Percentiles rank a stretch among this genome's conserved stretches.
Evolutionary conservation across 2,113 vertebrate genomes (phyloP).

Genomic region (Coptodon bakossiorum): DNA sequence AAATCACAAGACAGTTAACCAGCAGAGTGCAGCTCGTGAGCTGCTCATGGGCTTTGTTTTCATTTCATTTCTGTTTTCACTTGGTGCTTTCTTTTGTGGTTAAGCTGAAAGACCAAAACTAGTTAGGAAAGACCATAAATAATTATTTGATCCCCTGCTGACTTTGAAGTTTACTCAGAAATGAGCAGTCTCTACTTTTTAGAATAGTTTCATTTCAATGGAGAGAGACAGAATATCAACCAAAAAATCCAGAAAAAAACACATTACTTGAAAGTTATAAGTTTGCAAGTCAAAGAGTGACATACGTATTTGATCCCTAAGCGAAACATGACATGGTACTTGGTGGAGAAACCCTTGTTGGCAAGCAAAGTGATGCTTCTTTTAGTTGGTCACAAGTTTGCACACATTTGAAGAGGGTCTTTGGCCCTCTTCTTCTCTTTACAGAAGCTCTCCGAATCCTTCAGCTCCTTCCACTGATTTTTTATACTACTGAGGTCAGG

Average conservation of each 20-base stretch:
- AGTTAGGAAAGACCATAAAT: neutral
- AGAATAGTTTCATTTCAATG: neutral
- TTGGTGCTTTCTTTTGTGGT: neutral
- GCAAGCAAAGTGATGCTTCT: neutral
- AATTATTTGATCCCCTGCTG: neutral
- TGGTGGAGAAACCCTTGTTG: neutral
- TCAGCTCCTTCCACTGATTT: neutral
- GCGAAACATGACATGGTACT: neutral
- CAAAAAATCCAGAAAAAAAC: neutral
- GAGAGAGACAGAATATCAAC: neutral
- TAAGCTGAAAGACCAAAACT: neutral
- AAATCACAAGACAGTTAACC: neutral
- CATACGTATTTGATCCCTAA: neutral
- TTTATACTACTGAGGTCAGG: rapidly evolving
- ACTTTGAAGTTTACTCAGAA: neutral
- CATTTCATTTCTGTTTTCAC: neutral
- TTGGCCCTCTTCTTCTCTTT: rapidly evolving
- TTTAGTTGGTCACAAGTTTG: neutral
- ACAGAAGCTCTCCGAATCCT: neutral
- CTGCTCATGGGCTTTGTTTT: neutral
- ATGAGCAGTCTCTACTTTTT: neutral
- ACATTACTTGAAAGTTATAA: neutral
- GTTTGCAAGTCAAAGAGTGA: neutral
- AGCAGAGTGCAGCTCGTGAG: neutral
- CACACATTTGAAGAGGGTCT: neutral